A percentile compares a stretch with the other conserved stretches of the same genome.
phyloP scores from a whole-genome alignment of 1,140 invertebrate species.

The Brachionus angularis region DNA sequence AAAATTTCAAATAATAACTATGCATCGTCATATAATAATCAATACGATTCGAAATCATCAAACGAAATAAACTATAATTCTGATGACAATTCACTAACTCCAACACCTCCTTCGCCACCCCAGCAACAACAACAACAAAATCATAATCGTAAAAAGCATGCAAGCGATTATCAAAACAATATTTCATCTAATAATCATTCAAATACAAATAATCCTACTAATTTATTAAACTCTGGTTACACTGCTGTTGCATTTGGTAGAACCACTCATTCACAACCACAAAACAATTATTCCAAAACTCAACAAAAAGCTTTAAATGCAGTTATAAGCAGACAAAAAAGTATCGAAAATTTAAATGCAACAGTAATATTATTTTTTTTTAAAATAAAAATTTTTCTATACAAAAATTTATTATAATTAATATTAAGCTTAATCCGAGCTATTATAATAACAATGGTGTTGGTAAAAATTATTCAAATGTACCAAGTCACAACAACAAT shows the following conservation, averaged over 20 bases:
- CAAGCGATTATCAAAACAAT: constrained; percentile 33
- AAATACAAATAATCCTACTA: constrained; percentile 11
- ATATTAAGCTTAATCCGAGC: constrained; percentile 48
- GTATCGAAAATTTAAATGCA: constrained; percentile 48
- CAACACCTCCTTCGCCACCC: constrained; percentile 35
- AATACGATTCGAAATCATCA: constrained; percentile 12
- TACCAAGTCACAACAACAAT: not conserved
- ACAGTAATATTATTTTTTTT: not conserved
- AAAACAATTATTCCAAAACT: constrained; percentile 45
- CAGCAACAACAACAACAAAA: not conserved
- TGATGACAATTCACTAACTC: constrained; percentile 39
- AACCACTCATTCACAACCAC: constrained; percentile 48
- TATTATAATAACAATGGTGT: constrained; percentile 45
- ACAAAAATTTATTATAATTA: not conserved
- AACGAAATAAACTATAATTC: constrained; percentile 43
- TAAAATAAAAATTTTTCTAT: constrained; percentile 47
- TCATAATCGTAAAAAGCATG: constrained; percentile 42
- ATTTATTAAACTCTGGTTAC: constrained; percentile 9
- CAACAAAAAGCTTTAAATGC: constrained; percentile 44
- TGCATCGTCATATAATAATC: constrained; percentile 7
- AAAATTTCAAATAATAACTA: not conserved
- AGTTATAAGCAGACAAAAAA: constrained; percentile 47
- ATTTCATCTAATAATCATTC: constrained; percentile 2
- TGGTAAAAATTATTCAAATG: constrained; percentile 44
- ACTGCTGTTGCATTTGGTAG: constrained; percentile 52